These are phyloP conservation scores for Cephus cinctus DNA, from an alignment of 1,140 invertebrate genomes.

Conservation along the genomic window DNA sequence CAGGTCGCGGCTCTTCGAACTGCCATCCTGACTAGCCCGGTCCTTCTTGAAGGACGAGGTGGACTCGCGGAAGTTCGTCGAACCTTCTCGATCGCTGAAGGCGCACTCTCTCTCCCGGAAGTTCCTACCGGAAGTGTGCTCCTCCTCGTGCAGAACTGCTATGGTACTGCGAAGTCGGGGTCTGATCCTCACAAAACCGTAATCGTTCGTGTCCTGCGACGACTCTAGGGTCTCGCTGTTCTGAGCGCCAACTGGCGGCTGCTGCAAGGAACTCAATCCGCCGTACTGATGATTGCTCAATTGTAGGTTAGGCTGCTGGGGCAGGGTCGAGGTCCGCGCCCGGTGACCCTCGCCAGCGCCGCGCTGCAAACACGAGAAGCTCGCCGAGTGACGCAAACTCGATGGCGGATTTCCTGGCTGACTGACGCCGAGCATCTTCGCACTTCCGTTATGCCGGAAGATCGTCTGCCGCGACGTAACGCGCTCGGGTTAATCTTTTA, in stretches of 20 bases:
- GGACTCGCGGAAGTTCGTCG: constrained; percentile 36
- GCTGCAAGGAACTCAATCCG: constrained; percentile 42
- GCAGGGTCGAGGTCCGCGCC: constrained; percentile 54
- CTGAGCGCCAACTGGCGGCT: constrained; percentile 15
- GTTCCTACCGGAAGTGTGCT: constrained; percentile 23
- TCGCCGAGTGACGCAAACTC: constrained; percentile 56
- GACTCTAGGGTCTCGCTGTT: constrained; percentile 16
- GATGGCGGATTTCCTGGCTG: constrained; percentile 51
- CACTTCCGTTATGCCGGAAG: too few species aligned
- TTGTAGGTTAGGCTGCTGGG: constrained; percentile 43
- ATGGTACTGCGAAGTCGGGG: constrained; percentile 52
- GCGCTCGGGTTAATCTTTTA: too few species aligned
- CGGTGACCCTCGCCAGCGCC: constrained; percentile 45
- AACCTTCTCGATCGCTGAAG: constrained; percentile 22
- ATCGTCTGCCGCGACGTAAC: too few species aligned
- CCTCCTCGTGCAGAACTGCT: constrained; percentile 38
- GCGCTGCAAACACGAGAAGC: constrained; percentile 56
- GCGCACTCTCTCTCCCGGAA: constrained; percentile 27
- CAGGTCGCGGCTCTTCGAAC: neutral
- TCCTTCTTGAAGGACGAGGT: constrained; percentile 29
- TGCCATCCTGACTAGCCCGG: constrained; percentile 5
- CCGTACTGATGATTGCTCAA: constrained; percentile 30
- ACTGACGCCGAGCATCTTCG: constrained; percentile 53
- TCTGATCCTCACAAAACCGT: constrained; percentile 52
- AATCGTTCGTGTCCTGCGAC: constrained; percentile 39